Evolutionary conservation across 2,888 invertebrate species (phyloP), one percentile per base, ranked within the genome.

Genomic region (Melinaea menophilus): DNA sequence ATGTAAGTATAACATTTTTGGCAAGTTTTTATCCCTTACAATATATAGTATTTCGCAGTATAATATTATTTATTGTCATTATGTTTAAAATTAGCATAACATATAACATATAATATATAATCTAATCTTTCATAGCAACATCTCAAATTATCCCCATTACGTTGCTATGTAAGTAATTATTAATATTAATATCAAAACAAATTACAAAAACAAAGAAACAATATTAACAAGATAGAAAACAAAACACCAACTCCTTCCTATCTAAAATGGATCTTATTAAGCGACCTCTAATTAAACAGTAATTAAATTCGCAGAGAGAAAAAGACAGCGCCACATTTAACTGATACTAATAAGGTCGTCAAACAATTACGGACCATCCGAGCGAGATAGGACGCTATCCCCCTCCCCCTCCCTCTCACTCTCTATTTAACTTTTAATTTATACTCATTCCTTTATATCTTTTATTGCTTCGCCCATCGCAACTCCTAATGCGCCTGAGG

Each of bases 361-460:
- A 90, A 90, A 90, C 90, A 90, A 90, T 90, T 90, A 90, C 87
- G 86, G 84, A 77, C 81, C 79, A 85, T 83, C 74, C 67, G 79
- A 76, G 74, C 67, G 79, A 76, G 76, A 70, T 80, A 75, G 75
- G 65, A 72, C 66, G 66, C 62, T 59, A 70, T 68, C 60, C 64
- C 72, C 82, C 81, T 78, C 84, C 64, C 79, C 84, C 80, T 63
- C 76, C 65, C 85, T 68, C 79, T 74, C 79, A 73, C 78, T 87
- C 87, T 88, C 90, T 90, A 89, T 90, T 90, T 90, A 90, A 90
- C 90, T 90, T 90, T 90, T 90, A 90, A 90, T 90, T 90, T 90
- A 90, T 90, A 90, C 90, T 90, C 90, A 90, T 90, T 90, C 90
- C 90, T 90, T 90, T 90, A 90, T 90, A 90, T 90, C 90, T 90